Conservation (phyloP, 2,113 vertebrate species). For the Pagrus major region DNA sequence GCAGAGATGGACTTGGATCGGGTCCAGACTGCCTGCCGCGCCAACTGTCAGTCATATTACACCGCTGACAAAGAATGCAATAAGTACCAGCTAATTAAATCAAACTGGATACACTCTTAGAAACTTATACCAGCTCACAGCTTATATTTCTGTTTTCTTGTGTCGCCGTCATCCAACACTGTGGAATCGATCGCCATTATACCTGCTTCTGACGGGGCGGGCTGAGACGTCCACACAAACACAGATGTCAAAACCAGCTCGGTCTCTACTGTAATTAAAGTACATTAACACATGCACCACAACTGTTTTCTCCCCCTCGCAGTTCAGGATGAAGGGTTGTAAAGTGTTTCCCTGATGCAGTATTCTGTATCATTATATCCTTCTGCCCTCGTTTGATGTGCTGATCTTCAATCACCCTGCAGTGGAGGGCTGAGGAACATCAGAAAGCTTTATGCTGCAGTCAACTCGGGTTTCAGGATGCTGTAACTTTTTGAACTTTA, state of each 20-base stretch:
- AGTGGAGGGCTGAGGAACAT: constrained; percentile 54
- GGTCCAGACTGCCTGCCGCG: constrained; percentile 54
- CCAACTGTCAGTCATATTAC: constrained; percentile 80
- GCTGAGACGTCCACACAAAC: constrained; percentile 41
- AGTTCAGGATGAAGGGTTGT: constrained; percentile 34
- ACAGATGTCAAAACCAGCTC: constrained; percentile 41
- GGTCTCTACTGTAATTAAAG: constrained; percentile 67
- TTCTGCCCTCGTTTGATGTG: constrained; percentile 68
- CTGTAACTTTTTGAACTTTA: constrained; percentile 70
- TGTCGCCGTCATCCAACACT: constrained; percentile 47
- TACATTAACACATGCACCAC: constrained; percentile 76
- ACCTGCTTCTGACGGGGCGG: constrained; percentile 34
- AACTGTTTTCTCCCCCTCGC: constrained; percentile 22
- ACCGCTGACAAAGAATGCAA: constrained; percentile 74
- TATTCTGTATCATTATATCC: constrained; percentile 63
- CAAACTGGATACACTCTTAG: constrained; percentile 70
- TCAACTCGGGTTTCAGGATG: constrained; percentile 75
- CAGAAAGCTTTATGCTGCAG: constrained; percentile 48
- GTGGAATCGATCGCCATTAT: constrained; percentile 51
- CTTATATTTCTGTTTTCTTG: constrained; percentile 70
- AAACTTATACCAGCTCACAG: constrained; percentile 62
- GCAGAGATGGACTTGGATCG: constrained; percentile 56
- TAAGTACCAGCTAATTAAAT: constrained; percentile 82
- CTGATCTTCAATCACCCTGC: constrained; percentile 68
- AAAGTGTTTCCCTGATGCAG: constrained; percentile 66